Evolutionary conservation across 2,113 vertebrate species (phyloP).

Genomic region (Andinoacara biseriatus): DNA sequence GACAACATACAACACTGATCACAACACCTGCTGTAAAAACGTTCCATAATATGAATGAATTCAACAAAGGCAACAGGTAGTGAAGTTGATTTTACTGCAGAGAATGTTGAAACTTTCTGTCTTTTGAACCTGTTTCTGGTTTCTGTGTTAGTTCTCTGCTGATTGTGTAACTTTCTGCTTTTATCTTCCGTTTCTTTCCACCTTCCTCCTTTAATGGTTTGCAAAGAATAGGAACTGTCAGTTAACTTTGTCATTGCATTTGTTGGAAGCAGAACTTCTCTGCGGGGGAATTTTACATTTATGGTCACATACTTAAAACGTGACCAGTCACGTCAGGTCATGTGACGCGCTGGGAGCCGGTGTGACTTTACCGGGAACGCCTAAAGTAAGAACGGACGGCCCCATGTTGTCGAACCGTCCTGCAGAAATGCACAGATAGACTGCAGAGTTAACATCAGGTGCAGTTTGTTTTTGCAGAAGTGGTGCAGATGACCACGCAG

Average conservation of each 20-base stretch:
- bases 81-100: background rate
- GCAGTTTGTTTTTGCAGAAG: background rate
- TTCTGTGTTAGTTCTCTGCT: slow-evolving; percentile 2
- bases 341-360: background rate
- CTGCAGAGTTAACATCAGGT: background rate
- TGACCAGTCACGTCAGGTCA: background rate
- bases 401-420: background rate
- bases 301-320: background rate
- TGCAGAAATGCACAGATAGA: background rate
- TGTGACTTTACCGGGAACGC: too few species aligned
- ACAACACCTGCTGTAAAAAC: background rate
- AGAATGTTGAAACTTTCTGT: background rate
- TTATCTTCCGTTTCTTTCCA: background rate
- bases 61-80: background rate
- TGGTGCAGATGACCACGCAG: background rate
- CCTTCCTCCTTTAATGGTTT: background rate
- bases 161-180: background rate
- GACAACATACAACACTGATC: background rate
- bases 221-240: background rate
- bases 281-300: background rate
- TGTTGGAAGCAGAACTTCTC: background rate
- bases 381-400: background rate
- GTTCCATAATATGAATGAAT: background rate
- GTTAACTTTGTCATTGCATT: background rate
- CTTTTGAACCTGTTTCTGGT: too few species aligned